These are phyloP conservation scores for Andrena hattorfiana DNA, from an alignment of 2,888 invertebrate species.

Conservation along the genomic window DNA sequence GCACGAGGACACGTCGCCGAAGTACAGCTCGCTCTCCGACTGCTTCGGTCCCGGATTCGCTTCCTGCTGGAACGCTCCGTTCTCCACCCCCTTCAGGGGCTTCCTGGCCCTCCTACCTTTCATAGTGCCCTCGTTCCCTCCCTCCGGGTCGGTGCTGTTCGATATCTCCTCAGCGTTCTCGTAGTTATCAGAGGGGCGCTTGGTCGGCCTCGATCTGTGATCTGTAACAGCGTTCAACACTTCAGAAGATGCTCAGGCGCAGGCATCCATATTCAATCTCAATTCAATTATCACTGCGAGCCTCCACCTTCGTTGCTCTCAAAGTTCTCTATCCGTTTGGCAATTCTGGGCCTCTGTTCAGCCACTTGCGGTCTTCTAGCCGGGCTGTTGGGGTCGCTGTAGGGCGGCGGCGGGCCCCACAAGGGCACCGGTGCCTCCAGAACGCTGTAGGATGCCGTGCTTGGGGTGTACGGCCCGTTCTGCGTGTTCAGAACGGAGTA, in stretches of 20 bases:
- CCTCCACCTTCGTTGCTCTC: constrained; percentile 78
- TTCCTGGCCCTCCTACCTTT: constrained; percentile 85
- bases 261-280: too few species aligned
- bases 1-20: constrained; percentile 94
- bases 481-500: constrained; percentile 78
- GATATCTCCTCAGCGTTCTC: constrained; percentile 82
- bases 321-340: constrained; percentile 86
- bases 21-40: constrained; percentile 94
- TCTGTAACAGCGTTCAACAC: constrained; percentile 47
- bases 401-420: constrained; percentile 96
- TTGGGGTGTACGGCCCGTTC: constrained; percentile 78
- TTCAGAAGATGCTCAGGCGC: not conserved
- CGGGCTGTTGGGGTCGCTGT: constrained; percentile 92
- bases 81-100: constrained; percentile 90
- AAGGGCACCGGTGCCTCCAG: constrained; percentile 84
- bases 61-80: constrained; percentile 91
- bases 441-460: constrained; percentile 82
- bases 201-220: constrained; percentile 73
- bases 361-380: constrained; percentile 85
- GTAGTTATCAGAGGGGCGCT: constrained; percentile 81
- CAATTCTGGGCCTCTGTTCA: constrained; percentile 84
- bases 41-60: constrained; percentile 87
- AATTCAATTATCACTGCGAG: not conserved
- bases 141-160: constrained; percentile 80
- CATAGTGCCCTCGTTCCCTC: constrained; percentile 77